Conservation (phyloP, 2,797 vertebrate species). For the Euthynnus affinis region DNA sequence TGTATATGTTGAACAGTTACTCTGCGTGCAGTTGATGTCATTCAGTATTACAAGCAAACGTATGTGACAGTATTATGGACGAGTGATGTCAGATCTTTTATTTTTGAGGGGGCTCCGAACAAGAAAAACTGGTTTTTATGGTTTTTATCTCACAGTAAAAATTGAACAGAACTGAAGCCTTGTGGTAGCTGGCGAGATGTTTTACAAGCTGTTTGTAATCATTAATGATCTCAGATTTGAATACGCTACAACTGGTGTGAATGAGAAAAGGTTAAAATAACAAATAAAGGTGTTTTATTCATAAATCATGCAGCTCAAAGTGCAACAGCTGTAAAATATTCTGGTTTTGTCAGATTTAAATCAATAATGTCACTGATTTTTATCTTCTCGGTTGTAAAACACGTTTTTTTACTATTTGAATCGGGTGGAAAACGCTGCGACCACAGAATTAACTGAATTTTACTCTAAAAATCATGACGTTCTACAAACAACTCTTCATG, state of each 20-base stretch:
- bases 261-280: slow-evolving; percentile 7
- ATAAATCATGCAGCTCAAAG: slow-evolving; percentile 17
- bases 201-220: slow-evolving; percentile 8
- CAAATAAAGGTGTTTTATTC: background rate
- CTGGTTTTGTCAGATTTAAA: background rate
- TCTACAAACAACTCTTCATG: background rate
- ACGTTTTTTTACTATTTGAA: background rate
- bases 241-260: background rate
- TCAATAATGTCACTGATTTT: background rate
- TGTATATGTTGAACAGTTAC: slow-evolving; percentile 56
- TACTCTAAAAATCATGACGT: background rate
- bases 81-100: slow-evolving; percentile 39
- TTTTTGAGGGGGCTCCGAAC: slow-evolving; percentile 13
- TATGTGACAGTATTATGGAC: slow-evolving; percentile 76
- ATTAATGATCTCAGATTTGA: background rate
- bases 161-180: slow-evolving; percentile 9
- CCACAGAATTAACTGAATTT: background rate
- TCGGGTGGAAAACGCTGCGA: slow-evolving; percentile 11
- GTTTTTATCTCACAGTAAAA: slow-evolving; percentile 23
- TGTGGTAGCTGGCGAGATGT: slow-evolving; percentile 6
- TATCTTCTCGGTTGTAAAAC: background rate
- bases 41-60: slow-evolving; percentile 77
- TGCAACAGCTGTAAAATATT: slow-evolving; percentile 11
- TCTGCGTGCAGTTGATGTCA: slow-evolving; percentile 48
- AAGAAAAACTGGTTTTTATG: slow-evolving; percentile 53